These are phyloP conservation scores for Trematomus bernacchii DNA, from an alignment of 2,797 vertebrate genomes.

Conservation along the genomic window DNA sequence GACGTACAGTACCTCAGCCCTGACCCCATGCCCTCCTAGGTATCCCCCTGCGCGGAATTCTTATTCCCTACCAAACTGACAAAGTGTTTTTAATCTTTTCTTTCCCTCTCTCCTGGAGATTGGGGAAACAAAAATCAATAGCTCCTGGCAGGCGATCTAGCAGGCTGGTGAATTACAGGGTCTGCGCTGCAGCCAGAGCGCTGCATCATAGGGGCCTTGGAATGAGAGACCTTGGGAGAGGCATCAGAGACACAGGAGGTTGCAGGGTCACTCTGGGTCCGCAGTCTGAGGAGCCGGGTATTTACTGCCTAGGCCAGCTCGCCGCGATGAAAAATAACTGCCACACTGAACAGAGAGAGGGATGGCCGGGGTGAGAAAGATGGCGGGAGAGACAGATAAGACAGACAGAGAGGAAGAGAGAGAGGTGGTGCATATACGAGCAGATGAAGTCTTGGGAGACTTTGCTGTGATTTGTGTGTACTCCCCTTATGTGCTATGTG, in stretches of 20 bases:
- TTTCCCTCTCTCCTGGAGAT: slow-evolving; percentile 97
- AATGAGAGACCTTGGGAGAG: slow-evolving; percentile 82
- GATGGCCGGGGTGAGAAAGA: slow-evolving; percentile 56
- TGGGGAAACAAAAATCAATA: slow-evolving; percentile 99
- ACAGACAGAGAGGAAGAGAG: slow-evolving; percentile 32
- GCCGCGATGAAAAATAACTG: slow-evolving; percentile 80
- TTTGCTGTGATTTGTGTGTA: slow-evolving; percentile 66
- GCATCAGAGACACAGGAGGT: slow-evolving; percentile 78
- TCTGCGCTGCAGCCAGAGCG: slow-evolving; percentile 69
- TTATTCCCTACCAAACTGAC: slow-evolving; percentile 99
- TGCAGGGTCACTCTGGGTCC: slow-evolving; percentile 82
- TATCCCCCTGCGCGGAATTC: slow-evolving; percentile 93
- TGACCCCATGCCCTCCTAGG: slow-evolving; percentile 85
- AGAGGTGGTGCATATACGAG: slow-evolving; percentile 41
- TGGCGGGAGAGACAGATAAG: slow-evolving; percentile 55
- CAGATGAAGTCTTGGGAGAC: slow-evolving; percentile 57
- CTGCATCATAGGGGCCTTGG: slow-evolving; percentile 83
- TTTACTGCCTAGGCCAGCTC: slow-evolving; percentile 80
- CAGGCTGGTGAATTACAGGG: slow-evolving; percentile 89
- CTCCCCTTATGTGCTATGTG: slow-evolving; percentile 56
- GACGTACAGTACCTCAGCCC: slow-evolving; percentile 86
- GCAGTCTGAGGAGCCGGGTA: slow-evolving; percentile 71
- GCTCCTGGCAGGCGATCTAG: slow-evolving; percentile 97
- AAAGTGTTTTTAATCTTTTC: slow-evolving; percentile 99
- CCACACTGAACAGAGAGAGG: slow-evolving; percentile 56